Evolutionary conservation across 2,888 invertebrate species (phyloP), one percentile per base, ranked within the genome.

Genomic region (Plebejus anna): DNA sequence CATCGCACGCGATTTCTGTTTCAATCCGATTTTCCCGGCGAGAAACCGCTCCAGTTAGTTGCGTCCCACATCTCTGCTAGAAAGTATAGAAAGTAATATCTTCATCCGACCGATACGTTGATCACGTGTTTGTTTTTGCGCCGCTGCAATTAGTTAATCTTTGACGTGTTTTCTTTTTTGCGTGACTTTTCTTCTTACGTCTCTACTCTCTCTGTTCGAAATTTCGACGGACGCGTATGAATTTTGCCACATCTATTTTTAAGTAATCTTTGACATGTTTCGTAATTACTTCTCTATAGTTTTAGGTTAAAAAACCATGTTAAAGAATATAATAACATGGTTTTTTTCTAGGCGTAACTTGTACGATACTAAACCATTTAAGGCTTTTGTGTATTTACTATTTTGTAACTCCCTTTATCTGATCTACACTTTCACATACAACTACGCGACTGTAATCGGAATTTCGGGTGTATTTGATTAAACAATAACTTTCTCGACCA

Each of bases 31-130:
- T 94, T 92, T 92, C 92, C 91, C 91, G 89, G 86, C 90, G 89
- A 90, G 93, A 94, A 92, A 94, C 91, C 91, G 93, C 91, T 92
- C 94, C 85, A 92, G 90, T 94, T 92, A 86, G 84, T 88, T 84
- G 83, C 90, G 92, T 89, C 92, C 92, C 91, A 93, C 91, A 93
- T 93, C 92, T 92, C 91, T 87, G 89, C 92, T 93, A 93, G 94
- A 94, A 94, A 94, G 94, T 93, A 90, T 91, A 92, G 94, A 94
- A 94, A 94, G 94, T 94, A 94, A 94, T 89, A 92, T 89, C 90
- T 89, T 86, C 88, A 87, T 85, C 85, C 88, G 85, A 86, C 83
- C 85, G 87, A 88, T 89, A 88, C 89, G 88, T 88, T 87, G 87
- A 91, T 91, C 90, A 90, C 89, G 89, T 88, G 87, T 88, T 83